phyloP scores from a whole-genome alignment of 2,113 vertebrate genomes.

The Corythoichthys haematopterus region DNA sequence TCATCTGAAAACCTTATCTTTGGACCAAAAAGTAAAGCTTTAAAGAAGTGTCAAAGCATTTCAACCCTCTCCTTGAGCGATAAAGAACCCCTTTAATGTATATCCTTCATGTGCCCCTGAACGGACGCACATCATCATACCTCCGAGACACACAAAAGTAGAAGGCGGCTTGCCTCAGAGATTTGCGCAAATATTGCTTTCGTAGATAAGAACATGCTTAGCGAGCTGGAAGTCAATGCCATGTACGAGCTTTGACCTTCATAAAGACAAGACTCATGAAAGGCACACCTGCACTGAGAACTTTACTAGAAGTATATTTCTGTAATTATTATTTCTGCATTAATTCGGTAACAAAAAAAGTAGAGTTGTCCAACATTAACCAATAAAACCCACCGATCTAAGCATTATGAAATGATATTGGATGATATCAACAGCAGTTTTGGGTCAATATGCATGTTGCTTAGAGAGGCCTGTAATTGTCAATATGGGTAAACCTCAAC shows the following conservation, averaged over 20 bases:
- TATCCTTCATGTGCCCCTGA: constrained; percentile 38
- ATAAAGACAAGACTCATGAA: not conserved
- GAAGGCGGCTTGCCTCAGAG: constrained; percentile 13
- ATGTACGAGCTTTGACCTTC: constrained; percentile 18
- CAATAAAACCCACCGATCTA: too few relatives aligned
- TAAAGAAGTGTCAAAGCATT: constrained; percentile 10
- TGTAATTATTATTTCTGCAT: too few relatives aligned
- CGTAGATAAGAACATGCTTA: constrained; percentile 29
- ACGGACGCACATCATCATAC: constrained; percentile 38
- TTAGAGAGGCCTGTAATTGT: too few relatives aligned
- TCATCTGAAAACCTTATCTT: constrained; percentile 7
- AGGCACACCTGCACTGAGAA: not conserved
- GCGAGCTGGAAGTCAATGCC: constrained; percentile 9
- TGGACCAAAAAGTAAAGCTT: constrained; percentile 11
- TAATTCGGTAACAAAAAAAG: too few relatives aligned
- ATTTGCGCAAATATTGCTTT: constrained; percentile 33
- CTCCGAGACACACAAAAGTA: constrained; percentile 19
- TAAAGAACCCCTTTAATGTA: constrained; percentile 13
- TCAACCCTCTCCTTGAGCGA: constrained; percentile 1
- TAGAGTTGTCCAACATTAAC: too few relatives aligned
- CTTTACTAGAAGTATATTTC: not conserved
- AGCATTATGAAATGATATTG: too few relatives aligned
- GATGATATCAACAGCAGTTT: too few relatives aligned
- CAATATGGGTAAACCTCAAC: too few relatives aligned
- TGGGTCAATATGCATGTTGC: too few relatives aligned